phyloP scores from a whole-genome alignment of 1,140 invertebrate genomes.

The Notospermus geniculatus region DNA sequence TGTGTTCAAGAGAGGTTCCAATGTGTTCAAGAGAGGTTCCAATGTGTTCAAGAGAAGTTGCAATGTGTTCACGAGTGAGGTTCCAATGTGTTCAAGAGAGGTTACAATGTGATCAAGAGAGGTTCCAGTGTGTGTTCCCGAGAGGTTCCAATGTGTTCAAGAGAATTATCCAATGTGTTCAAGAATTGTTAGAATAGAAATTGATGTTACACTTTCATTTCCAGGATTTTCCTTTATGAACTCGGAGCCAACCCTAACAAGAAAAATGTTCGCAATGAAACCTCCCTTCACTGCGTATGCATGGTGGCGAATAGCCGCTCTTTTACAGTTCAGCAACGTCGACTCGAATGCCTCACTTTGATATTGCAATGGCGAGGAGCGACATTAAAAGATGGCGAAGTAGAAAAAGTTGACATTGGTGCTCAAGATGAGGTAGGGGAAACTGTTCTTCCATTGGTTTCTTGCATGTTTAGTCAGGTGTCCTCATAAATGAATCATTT shows the following conservation, averaged over 20 bases:
- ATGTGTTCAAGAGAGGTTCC: too few species aligned
- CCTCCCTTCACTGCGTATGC: conserved; percentile 66
- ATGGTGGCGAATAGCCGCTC: conserved; percentile 52
- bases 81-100: too few species aligned
- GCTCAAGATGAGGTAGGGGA: conserved; percentile 63
- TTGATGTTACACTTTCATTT: conserved; percentile 27
- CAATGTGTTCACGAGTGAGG: too few species aligned
- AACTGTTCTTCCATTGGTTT: not conserved
- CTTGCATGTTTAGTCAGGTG: not conserved
- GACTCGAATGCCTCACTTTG: conserved; percentile 64
- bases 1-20: too few species aligned
- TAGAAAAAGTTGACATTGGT: conserved; percentile 63
- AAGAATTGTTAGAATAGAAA: too few species aligned
- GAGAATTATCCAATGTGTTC: too few species aligned
- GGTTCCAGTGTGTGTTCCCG: too few species aligned
- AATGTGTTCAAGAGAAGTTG: too few species aligned
- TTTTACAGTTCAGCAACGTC: conserved; percentile 61
- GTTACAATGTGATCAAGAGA: too few species aligned
- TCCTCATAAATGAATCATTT: too few species aligned
- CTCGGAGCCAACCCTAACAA: conserved; percentile 70
- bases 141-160: too few species aligned
- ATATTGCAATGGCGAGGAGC: conserved; percentile 66
- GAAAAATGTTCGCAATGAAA: conserved; percentile 67
- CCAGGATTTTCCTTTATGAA: conserved; percentile 67
- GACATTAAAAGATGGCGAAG: conserved; percentile 59